Base-by-base conservation (phyloP, 1,140 invertebrate species). In the Thaumetopoea pityocampa region DNA sequence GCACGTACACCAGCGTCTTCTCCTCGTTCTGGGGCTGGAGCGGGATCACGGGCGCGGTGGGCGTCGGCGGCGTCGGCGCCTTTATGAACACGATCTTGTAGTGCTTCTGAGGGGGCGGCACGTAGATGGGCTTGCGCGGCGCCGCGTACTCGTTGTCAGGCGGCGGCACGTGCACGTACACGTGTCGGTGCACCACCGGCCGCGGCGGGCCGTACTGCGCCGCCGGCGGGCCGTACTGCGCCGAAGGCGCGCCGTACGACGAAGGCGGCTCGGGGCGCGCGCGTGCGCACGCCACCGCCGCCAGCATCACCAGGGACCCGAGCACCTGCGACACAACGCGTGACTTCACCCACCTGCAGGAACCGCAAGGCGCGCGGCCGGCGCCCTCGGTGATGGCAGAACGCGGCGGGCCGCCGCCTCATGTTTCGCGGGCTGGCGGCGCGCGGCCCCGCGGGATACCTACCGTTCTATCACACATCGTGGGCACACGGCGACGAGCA, bases 71-170 rank as follows among this genome's bases (percentile, higher is more conserved):
- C 1, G 92, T 92, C 24, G 93, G 93, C 1, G 93, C 93, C 80
- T 94, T 94, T 68, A 95, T 95, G 86, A 95, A 95, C 19, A 95
- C 92, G 53, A 95, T 95, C 76, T 94, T 94, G 88, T 95, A 95
- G 66, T 95, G 93, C 63, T 95, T 95, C 66, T 94, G 93, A 5
- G 93, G 92, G 4, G 93, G 89, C 28, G 90, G 88, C 12, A 90
- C 87, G 24, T 86, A 78, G 43, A 90, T 87, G 15, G 77, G 88
- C 82, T 89, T 89, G 52, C 82, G 89, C 1, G 92, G 89, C 1
- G 88, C 85, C 18, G 89, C 88, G 66, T 92, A 90, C 61, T 92
- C 91, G 1, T 91, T 92, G 71, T 95, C 93, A 65, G 92, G 93
- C 9, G 93, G 93, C 30, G 93, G 92, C 11, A 95, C 93, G 65